Evolutionary conservation across 2,797 vertebrate species (phyloP), one percentile per base, ranked within the genome.

Genomic region (Anomalospiza imberbis): DNA sequence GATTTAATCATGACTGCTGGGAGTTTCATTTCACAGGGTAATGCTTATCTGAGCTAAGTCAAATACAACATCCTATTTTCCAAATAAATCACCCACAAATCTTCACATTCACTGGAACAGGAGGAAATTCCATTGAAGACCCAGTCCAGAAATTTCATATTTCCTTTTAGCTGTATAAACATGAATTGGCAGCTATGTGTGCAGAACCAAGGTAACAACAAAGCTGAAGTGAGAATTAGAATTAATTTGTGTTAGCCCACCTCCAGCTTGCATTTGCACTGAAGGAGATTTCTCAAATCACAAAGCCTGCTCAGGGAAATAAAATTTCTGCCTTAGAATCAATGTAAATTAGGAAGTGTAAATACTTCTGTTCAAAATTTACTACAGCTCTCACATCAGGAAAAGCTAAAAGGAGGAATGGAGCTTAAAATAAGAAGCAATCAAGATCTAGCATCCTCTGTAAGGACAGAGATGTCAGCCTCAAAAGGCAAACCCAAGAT

Each of bases 51-150:
- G 34, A 3, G 11, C 38, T 58, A 79, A 91, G 51, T 70, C 74
- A 95, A 93, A 91, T 19, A 86, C 21, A 78, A 50, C 65, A 82
- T 47, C 61, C 62, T 45, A 51, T 81, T 92, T 88, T 71, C 60
- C 53, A 93, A 87, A 93, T 80, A 92, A 92, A 65, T 74, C 78
- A 88, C 65, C 42, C 70, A 85, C 75, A 70, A 31, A 71, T 68
- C 51, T 85, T 42, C 76, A 44, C 17, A 6, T 51, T 86, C 58
- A 29, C 7, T 61, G 62, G 28, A 63, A 15, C 10, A 66, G 45
- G 67, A 67, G 67, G 65, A 74, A 91, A 85, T 67, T 85, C 65
- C 72, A 87, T 7, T 55, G 21, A 73, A 76, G 53, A 67, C 11
- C 10, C 36, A 82, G 32, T 31, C 32, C 10, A 77, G 74, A 48